These are phyloP conservation scores for Brenthis ino DNA, from an alignment of 2,888 invertebrate species.

Conservation along the genomic window DNA sequence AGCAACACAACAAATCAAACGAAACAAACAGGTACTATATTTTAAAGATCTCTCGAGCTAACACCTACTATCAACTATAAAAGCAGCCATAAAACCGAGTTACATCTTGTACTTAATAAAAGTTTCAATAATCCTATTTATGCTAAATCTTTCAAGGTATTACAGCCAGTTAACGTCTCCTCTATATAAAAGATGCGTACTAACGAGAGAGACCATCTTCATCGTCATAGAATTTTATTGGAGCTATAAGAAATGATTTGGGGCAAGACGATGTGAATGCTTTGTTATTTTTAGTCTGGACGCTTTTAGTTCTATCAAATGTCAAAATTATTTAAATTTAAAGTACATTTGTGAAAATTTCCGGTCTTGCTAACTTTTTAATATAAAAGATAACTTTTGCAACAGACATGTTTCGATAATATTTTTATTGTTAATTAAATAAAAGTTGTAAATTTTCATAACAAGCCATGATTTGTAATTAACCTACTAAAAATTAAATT, in stretches of 20 bases:
- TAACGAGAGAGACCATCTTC: constrained; percentile 27
- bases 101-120: constrained; percentile 25
- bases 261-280: constrained; percentile 12
- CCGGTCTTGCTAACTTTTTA: no score
- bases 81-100: constrained; percentile 18
- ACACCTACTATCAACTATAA: constrained; percentile 18
- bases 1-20: constrained; percentile 9
- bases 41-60: constrained; percentile 6
- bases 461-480: no score
- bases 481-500: no score
- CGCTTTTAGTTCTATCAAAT: constrained; percentile 1
- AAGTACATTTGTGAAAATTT: neutral
- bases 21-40: constrained; percentile 7
- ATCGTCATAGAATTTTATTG: constrained; percentile 27
- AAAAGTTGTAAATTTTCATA: no score
- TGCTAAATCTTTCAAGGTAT: constrained; percentile 22
- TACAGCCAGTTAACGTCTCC: constrained; percentile 19
- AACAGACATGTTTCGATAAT: no score
- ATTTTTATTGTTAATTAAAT: no score
- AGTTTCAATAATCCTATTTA: constrained; percentile 25
- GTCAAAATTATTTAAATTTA: no score
- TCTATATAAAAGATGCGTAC: constrained; percentile 20
- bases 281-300: constrained; percentile 9
- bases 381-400: no score
- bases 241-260: constrained; percentile 12